A percentile compares a stretch with the other conserved stretches of the same genome.
Evolutionary conservation across 1,140 invertebrate species (phyloP).

Genomic region (Cyclargus thomasi): DNA sequence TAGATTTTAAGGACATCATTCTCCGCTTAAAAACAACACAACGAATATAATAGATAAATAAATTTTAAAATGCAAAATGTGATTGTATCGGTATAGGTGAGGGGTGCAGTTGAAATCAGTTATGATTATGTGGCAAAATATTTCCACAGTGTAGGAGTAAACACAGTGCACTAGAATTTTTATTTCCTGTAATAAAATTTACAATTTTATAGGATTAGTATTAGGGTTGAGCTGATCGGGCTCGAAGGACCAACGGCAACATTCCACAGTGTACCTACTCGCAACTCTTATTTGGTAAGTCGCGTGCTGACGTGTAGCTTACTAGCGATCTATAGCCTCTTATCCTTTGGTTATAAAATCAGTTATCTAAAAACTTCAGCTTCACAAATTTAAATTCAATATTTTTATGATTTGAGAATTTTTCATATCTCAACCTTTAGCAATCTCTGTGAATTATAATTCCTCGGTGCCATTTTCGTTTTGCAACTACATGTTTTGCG

Average conservation of each 20-base stretch:
- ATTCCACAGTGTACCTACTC: constrained; percentile 4
- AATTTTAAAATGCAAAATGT: background rate
- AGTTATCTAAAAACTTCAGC: too few species aligned
- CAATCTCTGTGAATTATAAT: background rate
- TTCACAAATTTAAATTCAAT: background rate
- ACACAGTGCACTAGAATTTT: background rate
- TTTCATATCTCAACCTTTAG: background rate
- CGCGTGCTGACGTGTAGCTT: background rate
- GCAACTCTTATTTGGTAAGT: background rate
- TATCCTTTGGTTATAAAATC: too few species aligned
- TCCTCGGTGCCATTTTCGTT: background rate
- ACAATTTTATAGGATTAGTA: background rate
- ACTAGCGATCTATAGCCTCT: background rate
- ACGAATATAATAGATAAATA: constrained; percentile 9
- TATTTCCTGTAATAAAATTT: background rate
- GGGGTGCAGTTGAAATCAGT: background rate
- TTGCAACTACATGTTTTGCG: background rate
- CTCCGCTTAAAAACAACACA: background rate
- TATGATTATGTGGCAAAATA: background rate
- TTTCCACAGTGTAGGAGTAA: background rate
- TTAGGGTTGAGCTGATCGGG: background rate
- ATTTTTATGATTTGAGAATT: background rate
- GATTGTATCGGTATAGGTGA: background rate
- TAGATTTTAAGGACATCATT: constrained; percentile 2
- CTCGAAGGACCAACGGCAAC: constrained; percentile 2